A percentile compares a stretch with the other conserved stretches of the same genome.
These are phyloP conservation scores for Chrysotoxum bicinctum DNA, from an alignment of 2,888 invertebrate species.

Conservation along the genomic window DNA sequence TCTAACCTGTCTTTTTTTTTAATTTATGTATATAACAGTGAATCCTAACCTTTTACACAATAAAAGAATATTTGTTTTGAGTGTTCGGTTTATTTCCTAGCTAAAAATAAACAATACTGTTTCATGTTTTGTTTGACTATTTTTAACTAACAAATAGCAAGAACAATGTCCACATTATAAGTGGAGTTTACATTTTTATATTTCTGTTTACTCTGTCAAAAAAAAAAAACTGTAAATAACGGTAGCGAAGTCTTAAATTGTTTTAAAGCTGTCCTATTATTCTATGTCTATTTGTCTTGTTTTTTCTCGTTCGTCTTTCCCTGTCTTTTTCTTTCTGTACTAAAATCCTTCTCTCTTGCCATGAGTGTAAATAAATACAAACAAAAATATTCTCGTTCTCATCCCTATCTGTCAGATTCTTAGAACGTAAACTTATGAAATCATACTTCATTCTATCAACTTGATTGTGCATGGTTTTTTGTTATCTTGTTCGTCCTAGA, in stretches of 20 bases:
- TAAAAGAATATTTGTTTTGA: slow-evolving; percentile 35
- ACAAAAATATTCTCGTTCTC: slow-evolving; percentile 21
- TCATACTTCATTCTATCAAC: slow-evolving; percentile 64
- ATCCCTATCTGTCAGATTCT: slow-evolving; percentile 38
- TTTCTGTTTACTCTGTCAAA: slow-evolving; percentile 19
- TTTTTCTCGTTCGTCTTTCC: background rate
- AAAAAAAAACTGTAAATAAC: slow-evolving; percentile 62
- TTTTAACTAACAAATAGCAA: slow-evolving; percentile 25
- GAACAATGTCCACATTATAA: slow-evolving; percentile 60
- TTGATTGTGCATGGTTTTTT: slow-evolving; percentile 68
- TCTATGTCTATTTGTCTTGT: slow-evolving; percentile 43
- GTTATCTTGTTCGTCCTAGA: slow-evolving; percentile 16
- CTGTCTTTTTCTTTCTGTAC: background rate
- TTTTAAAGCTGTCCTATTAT: slow-evolving; percentile 18
- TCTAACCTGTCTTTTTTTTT: slow-evolving; percentile 27
- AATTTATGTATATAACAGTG: slow-evolving; percentile 57
- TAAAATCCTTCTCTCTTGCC: slow-evolving; percentile 31
- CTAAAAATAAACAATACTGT: background rate
- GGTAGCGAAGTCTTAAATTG: slow-evolving; percentile 37
- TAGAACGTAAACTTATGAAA: slow-evolving; percentile 35
- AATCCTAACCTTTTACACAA: slow-evolving; percentile 29
- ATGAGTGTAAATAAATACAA: slow-evolving; percentile 58
- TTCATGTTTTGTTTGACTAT: slow-evolving; percentile 46
- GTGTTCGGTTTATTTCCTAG: slow-evolving; percentile 29
- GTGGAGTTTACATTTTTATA: slow-evolving; percentile 48